These are phyloP conservation scores for Suricata suricatta DNA, from an alignment of 2,113 vertebrate species.

Conservation along the genomic window DNA sequence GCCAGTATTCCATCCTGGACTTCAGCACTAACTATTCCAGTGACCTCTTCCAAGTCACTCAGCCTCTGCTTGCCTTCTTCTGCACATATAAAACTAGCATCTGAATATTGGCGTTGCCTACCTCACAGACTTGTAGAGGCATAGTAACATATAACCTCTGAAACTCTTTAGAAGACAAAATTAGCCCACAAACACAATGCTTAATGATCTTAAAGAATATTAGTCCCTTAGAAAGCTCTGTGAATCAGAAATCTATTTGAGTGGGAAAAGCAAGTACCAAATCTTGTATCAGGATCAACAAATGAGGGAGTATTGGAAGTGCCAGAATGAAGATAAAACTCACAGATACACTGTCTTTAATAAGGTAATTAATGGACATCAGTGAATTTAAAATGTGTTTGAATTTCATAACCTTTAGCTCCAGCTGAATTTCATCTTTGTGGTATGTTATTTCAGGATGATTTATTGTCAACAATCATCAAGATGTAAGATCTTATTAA, in stretches of 20 bases:
- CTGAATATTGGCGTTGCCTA: background rate
- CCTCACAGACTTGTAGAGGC: background rate
- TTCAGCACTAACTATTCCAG: background rate
- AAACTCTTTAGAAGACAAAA: background rate
- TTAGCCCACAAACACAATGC: background rate
- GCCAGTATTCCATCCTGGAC: background rate
- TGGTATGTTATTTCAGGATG: background rate
- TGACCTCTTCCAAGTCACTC: background rate
- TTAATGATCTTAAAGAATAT: background rate
- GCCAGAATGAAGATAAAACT: background rate
- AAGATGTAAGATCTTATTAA: constrained; percentile 8
- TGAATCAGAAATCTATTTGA: background rate
- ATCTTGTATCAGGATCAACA: background rate
- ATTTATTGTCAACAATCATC: background rate
- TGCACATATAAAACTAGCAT: background rate
- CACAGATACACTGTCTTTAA: background rate
- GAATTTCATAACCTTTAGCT: constrained; percentile 23
- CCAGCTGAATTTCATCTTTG: background rate
- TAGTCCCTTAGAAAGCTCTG: background rate
- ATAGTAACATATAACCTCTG: background rate
- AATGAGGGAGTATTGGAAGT: background rate
- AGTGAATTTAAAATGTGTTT: background rate
- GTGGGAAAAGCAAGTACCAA: background rate
- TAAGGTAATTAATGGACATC: background rate
- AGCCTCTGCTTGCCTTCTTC: background rate